Percentiles rank a stretch among this genome's conserved stretches.
These are phyloP conservation scores for Netelia inedita DNA, from an alignment of 2,888 invertebrate genomes.

Conservation along the genomic window DNA sequence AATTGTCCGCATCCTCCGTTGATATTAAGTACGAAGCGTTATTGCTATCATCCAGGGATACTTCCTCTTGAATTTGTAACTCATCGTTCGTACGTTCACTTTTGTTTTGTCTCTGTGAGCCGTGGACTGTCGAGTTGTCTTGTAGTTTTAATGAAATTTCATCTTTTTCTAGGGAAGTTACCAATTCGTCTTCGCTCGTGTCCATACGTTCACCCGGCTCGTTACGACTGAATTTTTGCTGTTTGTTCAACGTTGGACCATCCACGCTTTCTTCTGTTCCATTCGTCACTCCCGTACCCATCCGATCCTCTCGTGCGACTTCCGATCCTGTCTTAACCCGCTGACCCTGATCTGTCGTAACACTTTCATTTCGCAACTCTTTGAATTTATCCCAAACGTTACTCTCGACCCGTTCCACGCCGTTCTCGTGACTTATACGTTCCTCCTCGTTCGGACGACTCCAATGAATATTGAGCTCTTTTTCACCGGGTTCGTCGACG, in stretches of 20 bases:
- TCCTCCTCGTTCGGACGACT: slow-evolving; percentile 41
- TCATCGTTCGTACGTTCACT: neutral
- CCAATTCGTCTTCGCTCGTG: slow-evolving; percentile 56
- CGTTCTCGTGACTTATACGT: slow-evolving; percentile 4
- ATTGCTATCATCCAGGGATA: neutral
- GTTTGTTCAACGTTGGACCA: slow-evolving; percentile 67
- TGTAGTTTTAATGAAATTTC: neutral
- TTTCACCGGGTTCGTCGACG: slow-evolving; percentile 28
- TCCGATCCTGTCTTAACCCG: neutral
- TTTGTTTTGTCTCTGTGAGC: slow-evolving; percentile 24
- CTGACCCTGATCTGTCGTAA: slow-evolving; percentile 22
- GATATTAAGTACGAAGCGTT: slow-evolving; percentile 42
- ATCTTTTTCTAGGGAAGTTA: slow-evolving; percentile 32
- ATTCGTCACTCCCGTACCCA: slow-evolving; percentile 1
- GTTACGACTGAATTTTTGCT: slow-evolving; percentile 48
- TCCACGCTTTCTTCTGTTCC: slow-evolving; percentile 24
- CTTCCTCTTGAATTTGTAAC: slow-evolving; percentile 9
- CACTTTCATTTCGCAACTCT: slow-evolving; percentile 51
- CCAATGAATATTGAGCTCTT: slow-evolving; percentile 56
- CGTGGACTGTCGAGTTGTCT: neutral
- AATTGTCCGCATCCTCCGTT: slow-evolving; percentile 40
- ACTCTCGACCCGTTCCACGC: slow-evolving; percentile 24
- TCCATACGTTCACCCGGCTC: slow-evolving; percentile 56
- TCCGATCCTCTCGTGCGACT: neutral
- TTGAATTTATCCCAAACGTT: slow-evolving; percentile 59